Percentiles rank a stretch among this genome's conserved stretches.
These are phyloP conservation scores for Fregetta grallaria DNA, from an alignment of 2,113 vertebrate species.

Conservation along the genomic window DNA sequence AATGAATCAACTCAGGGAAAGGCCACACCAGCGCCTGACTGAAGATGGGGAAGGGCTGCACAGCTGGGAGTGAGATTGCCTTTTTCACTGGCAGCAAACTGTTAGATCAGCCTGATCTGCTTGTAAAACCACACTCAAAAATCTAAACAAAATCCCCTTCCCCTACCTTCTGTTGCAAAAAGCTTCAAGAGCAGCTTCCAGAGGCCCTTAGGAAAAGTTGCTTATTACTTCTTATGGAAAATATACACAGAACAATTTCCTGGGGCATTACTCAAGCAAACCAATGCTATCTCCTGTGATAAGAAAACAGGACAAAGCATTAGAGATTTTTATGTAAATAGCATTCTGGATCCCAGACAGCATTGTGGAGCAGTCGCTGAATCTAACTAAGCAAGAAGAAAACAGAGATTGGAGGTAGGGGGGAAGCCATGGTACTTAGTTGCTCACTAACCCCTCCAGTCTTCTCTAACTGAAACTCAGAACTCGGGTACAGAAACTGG, in stretches of 20 bases:
- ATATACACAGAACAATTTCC: slow-evolving; percentile 14
- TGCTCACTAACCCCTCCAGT: neutral
- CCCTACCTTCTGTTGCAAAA: neutral
- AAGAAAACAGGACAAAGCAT: slow-evolving; percentile 1
- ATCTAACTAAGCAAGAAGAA: accelerated
- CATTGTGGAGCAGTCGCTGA: neutral
- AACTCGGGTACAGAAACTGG: neutral
- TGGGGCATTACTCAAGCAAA: slow-evolving; percentile 20
- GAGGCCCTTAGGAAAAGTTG: neutral
- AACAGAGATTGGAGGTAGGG: accelerated
- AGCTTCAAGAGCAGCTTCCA: neutral
- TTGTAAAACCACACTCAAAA: neutral
- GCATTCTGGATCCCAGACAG: neutral
- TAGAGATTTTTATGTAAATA: neutral
- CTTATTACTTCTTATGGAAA: neutral
- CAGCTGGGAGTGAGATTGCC: neutral
- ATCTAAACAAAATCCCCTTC: neutral
- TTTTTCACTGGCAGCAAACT: neutral
- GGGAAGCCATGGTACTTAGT: accelerated
- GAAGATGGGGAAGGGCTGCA: neutral
- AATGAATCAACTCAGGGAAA: neutral
- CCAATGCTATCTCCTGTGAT: slow-evolving; percentile 23
- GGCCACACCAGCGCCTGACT: neutral
- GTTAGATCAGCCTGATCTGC: neutral
- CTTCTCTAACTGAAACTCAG: neutral